These are phyloP conservation scores for Plutella xylostella DNA, from an alignment of 2,888 invertebrate genomes.

Conservation along the genomic window DNA sequence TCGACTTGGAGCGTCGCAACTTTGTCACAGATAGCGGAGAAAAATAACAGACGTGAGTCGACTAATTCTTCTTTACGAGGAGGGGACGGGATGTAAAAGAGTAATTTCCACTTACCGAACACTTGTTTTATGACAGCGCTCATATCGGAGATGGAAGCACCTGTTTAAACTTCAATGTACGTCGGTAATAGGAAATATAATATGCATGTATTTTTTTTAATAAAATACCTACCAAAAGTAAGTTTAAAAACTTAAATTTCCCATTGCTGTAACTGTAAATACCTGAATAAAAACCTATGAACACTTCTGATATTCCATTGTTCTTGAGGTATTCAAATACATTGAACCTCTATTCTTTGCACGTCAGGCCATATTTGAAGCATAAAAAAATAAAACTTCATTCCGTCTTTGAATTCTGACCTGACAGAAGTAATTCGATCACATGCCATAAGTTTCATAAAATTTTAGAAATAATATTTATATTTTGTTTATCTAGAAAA, in stretches of 20 bases:
- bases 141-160: too few relatives aligned
- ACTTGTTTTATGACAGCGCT: too few relatives aligned
- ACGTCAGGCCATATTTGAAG: slow-evolving; percentile 16
- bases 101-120: slow-evolving; percentile 26
- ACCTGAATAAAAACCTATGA: too few relatives aligned
- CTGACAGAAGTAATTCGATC: slow-evolving; percentile 39
- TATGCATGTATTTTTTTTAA: too few relatives aligned
- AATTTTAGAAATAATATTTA: slow-evolving; percentile 27
- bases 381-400: neutral
- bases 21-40: slow-evolving; percentile 63
- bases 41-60: slow-evolving; percentile 66
- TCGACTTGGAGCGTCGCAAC: slow-evolving; percentile 50
- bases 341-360: too few relatives aligned
- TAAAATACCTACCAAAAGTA: too few relatives aligned
- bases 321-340: too few relatives aligned
- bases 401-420: slow-evolving; percentile 49
- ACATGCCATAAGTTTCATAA: slow-evolving; percentile 19
- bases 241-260: too few relatives aligned
- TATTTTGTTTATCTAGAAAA: slow-evolving; percentile 23
- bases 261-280: too few relatives aligned
- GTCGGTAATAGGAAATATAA: too few relatives aligned
- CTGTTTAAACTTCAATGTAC: too few relatives aligned
- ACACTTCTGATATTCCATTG: too few relatives aligned
- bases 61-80: slow-evolving; percentile 53
- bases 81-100: slow-evolving; percentile 26